phyloP scores from a whole-genome alignment of 2,797 vertebrate species.

The Allochrocebus solatus region DNA sequence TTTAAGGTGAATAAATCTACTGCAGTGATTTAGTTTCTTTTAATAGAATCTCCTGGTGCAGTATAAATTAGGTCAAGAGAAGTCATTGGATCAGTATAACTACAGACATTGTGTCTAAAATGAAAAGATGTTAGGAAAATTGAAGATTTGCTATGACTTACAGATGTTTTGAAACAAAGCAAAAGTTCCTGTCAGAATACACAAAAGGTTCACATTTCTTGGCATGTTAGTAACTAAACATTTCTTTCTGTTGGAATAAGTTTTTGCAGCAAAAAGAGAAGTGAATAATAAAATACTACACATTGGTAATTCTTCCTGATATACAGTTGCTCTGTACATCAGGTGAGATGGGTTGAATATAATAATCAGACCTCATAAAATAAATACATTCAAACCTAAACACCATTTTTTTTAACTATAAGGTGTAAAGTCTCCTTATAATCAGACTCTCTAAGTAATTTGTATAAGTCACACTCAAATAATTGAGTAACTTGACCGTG shows the following conservation, averaged over 20 bases:
- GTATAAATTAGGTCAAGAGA: constrained; percentile 78
- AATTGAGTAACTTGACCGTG: neutral
- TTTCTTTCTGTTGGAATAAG: constrained; percentile 55
- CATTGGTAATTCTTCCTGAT: constrained; percentile 9
- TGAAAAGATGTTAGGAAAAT: constrained; percentile 46
- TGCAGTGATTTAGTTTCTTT: constrained; percentile 75
- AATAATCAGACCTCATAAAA: neutral
- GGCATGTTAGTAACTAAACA: neutral
- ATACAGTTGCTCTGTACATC: neutral
- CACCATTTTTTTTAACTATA: neutral
- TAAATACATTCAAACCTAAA: neutral
- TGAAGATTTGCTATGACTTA: constrained; percentile 58
- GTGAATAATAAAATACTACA: constrained; percentile 18
- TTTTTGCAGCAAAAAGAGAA: constrained; percentile 57
- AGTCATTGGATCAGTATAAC: constrained; percentile 27
- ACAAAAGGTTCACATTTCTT: constrained; percentile 65
- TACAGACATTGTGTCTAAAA: constrained; percentile 36
- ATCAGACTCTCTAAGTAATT: neutral
- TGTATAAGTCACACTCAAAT: neutral
- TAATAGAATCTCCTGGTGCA: constrained; percentile 61
- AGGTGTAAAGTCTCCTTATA: neutral
- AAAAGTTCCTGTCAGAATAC: constrained; percentile 52
- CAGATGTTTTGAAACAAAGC: constrained; percentile 58
- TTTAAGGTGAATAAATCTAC: constrained; percentile 72
- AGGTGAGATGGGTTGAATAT: constrained; percentile 26